These are phyloP conservation scores for Cyanistes caeruleus DNA, from an alignment of 2,113 vertebrate species.

Conservation along the genomic window DNA sequence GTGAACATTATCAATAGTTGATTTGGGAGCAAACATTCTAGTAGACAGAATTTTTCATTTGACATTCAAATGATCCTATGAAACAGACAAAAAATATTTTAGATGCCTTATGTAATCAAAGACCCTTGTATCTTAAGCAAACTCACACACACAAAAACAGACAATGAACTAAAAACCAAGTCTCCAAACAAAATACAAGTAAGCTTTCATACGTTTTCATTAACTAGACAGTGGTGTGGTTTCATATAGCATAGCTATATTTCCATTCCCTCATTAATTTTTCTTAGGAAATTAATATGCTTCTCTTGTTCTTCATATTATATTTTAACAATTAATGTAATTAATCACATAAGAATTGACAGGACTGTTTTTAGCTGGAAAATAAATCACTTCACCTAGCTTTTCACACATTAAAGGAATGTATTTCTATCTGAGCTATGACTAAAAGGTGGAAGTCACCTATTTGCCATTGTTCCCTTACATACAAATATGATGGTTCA, in stretches of 20 bases:
- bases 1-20: background rate
- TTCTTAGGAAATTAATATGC: background rate
- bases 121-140: background rate
- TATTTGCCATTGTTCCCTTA: background rate
- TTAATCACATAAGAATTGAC: background rate
- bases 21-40: background rate
- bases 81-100: background rate
- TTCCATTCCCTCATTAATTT: background rate
- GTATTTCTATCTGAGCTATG: background rate
- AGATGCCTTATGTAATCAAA: background rate
- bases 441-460: background rate
- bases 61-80: background rate
- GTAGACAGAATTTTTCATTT: background rate
- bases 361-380: background rate
- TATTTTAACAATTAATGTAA: background rate
- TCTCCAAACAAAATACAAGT: background rate
- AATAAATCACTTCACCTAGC: background rate
- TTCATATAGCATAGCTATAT: background rate
- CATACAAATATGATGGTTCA: background rate
- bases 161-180: background rate
- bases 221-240: background rate
- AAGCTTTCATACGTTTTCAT: background rate
- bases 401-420: background rate
- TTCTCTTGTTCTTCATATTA: background rate
- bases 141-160: background rate